Evolutionary conservation across 2,797 vertebrate species (phyloP).

Genomic region (Chelidonichthys spinosus): DNA sequence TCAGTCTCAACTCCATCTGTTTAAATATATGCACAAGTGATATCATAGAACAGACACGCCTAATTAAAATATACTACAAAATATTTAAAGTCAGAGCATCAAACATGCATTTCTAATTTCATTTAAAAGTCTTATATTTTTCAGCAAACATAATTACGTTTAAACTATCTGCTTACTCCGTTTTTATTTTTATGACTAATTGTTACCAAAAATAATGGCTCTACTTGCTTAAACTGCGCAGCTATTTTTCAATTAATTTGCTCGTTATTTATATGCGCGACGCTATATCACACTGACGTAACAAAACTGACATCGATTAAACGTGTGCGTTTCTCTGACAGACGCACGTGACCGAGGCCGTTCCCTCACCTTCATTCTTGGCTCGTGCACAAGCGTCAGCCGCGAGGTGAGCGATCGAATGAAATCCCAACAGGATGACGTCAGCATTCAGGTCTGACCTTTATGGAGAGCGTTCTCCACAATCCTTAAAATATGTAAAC

Average conservation of each 20-base stretch:
- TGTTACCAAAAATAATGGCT: neutral
- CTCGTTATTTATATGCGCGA: neutral
- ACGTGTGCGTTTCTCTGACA: neutral
- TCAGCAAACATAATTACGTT: neutral
- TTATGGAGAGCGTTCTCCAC: neutral
- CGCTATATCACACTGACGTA: neutral
- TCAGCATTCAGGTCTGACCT: neutral
- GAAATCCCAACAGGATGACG: constrained; percentile 24
- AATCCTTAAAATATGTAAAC: neutral
- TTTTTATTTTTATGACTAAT: neutral
- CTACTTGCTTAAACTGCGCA: neutral
- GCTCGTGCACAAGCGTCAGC: neutral
- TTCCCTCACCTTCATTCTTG: neutral
- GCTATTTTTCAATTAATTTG: neutral
- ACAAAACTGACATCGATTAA: no score
- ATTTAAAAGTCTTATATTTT: neutral
- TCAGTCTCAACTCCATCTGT: neutral
- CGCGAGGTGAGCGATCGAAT: constrained; percentile 8
- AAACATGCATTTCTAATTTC: neutral
- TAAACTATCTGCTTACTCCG: neutral
- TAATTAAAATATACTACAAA: neutral
- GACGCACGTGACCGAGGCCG: neutral
- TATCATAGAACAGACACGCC: neutral
- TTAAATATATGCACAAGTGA: neutral
- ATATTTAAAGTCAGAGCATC: neutral